A percentile compares a stretch with the other conserved stretches of the same genome.
Conservation (phyloP, 2,797 vertebrate genomes). For the Galaxias olidus region DNA sequence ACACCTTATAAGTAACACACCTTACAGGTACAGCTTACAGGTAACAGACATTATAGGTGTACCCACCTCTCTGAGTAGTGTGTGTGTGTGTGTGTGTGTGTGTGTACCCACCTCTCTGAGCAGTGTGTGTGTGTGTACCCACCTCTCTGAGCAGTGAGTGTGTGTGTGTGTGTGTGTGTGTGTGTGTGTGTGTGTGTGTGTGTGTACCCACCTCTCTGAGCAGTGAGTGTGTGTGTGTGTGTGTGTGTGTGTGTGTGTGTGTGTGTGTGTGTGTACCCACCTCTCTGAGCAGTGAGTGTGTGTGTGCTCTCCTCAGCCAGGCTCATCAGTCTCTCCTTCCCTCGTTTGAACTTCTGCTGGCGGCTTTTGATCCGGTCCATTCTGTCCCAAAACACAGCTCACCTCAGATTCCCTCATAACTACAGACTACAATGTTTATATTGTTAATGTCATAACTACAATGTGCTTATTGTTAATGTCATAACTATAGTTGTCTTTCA, state of each 20-base stretch:
- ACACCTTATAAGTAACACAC: background rate
- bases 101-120: too few species aligned
- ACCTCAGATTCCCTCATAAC: too few species aligned
- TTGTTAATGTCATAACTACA: background rate
- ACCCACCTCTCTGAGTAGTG: too few species aligned
- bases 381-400: slow-evolving; percentile 62
- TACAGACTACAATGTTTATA: slow-evolving; percentile 5
- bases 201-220: too few species aligned
- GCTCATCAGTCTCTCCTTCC: slow-evolving; percentile 91
- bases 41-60: background rate
- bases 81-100: too few species aligned
- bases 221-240: background rate
- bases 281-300: background rate
- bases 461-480: too few species aligned
- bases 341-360: slow-evolving; percentile 94
- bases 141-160: too few species aligned
- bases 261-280: background rate
- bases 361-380: slow-evolving; percentile 96
- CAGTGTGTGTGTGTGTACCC: too few species aligned
- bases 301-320: slow-evolving; percentile 76
- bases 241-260: slow-evolving; percentile 1
- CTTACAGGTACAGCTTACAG: background rate
- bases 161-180: too few species aligned
- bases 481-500: background rate
- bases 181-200: too few species aligned